Conservation (phyloP, 2,888 invertebrate species). For the Pandemis cinnamomeana region DNA sequence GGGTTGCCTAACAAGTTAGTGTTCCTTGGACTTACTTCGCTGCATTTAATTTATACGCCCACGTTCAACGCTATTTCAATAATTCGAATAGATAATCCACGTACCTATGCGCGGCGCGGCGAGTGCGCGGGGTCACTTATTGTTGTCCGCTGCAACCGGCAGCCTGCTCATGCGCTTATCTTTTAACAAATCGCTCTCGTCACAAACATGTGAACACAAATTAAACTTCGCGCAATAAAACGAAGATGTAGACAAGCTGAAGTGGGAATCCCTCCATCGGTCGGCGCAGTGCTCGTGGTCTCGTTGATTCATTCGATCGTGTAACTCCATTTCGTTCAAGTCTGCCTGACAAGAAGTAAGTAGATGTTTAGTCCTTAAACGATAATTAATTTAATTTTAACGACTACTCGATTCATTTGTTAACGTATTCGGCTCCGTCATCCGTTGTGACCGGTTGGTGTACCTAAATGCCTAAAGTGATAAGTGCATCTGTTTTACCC, state of each 20-base stretch:
- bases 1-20: conserved; percentile 36
- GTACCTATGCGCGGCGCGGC: conserved; percentile 25
- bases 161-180: conserved; percentile 7
- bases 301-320: conserved; percentile 61
- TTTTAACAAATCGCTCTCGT: conserved; percentile 8
- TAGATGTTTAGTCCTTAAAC: conserved; percentile 46
- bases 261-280: conserved; percentile 59
- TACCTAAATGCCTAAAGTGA: conserved; percentile 37
- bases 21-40: conserved; percentile 43
- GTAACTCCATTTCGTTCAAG: conserved; percentile 59
- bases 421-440: conserved; percentile 43
- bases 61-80: conserved; percentile 54
- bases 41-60: conserved; percentile 58
- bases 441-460: conserved; percentile 47
- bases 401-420: conserved; percentile 50
- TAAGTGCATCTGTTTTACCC: conserved; percentile 46
- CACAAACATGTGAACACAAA: conserved; percentile 39
- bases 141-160: conserved; percentile 23
- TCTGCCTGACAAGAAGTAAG: conserved; percentile 61
- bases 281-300: conserved; percentile 44
- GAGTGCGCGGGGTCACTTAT: conserved; percentile 36
- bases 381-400: conserved; percentile 64
- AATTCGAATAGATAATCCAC: conserved; percentile 44
- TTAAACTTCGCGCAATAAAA: conserved; percentile 48
- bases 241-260: conserved; percentile 56